A percentile compares a stretch with the other conserved stretches of the same genome.
Conservation (phyloP, 2,113 vertebrate genomes). For the Neopipo cinnamomea region DNA sequence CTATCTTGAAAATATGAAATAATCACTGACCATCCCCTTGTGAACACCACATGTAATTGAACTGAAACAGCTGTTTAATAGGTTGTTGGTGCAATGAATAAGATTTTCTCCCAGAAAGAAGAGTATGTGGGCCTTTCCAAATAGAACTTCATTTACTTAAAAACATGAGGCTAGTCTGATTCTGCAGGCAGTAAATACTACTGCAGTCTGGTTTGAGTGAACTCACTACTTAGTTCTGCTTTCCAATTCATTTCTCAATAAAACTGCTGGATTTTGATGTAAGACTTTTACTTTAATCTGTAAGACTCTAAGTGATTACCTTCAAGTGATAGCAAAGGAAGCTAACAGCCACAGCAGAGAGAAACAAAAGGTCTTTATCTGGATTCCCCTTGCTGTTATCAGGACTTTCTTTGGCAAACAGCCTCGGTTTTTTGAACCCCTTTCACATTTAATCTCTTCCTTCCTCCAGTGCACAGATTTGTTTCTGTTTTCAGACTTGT, state of each 20-base stretch:
- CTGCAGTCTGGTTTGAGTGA: not conserved
- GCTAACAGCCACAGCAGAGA: not conserved
- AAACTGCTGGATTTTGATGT: not conserved
- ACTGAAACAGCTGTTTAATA: not conserved
- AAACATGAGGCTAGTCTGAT: not conserved
- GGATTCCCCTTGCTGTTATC: not conserved
- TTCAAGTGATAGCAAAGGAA: not conserved
- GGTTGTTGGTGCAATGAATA: not conserved
- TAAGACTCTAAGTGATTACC: not conserved
- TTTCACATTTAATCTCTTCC: not conserved
- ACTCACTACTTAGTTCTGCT: not conserved
- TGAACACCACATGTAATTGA: not conserved
- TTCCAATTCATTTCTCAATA: not conserved
- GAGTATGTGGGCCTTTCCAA: not conserved
- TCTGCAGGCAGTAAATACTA: not conserved
- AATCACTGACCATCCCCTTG: not conserved
- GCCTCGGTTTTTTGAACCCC: not conserved
- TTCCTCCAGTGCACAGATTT: not conserved
- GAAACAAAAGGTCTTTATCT: not conserved
- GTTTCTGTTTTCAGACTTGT: not conserved
- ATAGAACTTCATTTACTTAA: not conserved
- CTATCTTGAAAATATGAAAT: not conserved
- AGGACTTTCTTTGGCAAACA: not conserved
- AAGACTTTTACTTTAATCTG: conserved; percentile 4
- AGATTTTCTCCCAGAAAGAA: not conserved